A percentile compares a stretch with the other conserved stretches of the same genome.
phyloP scores from a whole-genome alignment of 2,797 vertebrate genomes.

The Cuculus canorus region DNA sequence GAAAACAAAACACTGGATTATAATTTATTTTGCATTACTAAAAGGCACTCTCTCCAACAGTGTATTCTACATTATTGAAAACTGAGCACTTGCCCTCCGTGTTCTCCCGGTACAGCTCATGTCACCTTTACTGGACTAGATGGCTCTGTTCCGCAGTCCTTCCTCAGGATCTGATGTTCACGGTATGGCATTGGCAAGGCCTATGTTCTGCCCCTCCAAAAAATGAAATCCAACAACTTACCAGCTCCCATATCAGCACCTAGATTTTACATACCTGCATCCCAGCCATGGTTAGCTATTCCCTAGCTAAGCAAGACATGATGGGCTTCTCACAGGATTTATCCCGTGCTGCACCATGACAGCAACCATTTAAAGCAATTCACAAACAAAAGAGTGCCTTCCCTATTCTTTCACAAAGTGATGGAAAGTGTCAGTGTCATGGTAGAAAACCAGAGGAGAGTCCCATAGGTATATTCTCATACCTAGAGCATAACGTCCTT shows the following conservation, averaged over 20 bases:
- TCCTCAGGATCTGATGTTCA: background rate
- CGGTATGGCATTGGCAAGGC: background rate
- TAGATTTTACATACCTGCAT: background rate
- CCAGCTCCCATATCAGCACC: background rate
- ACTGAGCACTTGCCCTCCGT: background rate
- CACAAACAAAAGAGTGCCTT: background rate
- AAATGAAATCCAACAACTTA: background rate
- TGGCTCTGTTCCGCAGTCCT: background rate
- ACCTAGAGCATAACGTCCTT: background rate
- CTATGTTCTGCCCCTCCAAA: background rate
- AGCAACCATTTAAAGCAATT: background rate
- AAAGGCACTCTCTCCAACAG: background rate
- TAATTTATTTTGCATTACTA: background rate
- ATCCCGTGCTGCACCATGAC: background rate
- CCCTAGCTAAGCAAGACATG: background rate
- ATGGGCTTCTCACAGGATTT: background rate
- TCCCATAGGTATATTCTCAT: background rate
- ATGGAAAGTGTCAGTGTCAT: background rate
- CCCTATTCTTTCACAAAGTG: background rate
- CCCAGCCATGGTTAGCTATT: background rate
- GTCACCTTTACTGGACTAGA: background rate
- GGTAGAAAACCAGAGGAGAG: background rate
- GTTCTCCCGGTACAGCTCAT: background rate
- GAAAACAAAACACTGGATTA: background rate
- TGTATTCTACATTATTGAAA: background rate